Evolutionary conservation across 2,888 invertebrate genomes (phyloP), one percentile per base, ranked within the genome.

Genomic region (Acronicta psi): DNA sequence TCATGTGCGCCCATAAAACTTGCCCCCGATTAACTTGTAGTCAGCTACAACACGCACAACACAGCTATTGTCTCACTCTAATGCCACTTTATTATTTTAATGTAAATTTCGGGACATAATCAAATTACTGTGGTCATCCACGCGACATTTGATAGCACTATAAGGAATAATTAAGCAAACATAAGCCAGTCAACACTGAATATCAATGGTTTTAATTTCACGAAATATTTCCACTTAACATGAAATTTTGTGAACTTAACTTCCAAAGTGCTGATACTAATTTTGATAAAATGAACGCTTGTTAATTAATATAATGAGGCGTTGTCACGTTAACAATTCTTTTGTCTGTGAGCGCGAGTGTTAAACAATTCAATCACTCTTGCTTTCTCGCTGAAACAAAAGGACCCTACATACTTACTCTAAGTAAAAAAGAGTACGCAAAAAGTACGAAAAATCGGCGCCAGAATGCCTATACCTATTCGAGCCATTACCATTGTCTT

Each of bases 41-140:
- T 69, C 58, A 63, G 41, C 56, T 59, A 77, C 70, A 68, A 80
- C 85, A 84, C 83, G 82, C 71, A 84, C 69, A 74, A 74, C 59
- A 71, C 47, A 53, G 50, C 75, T 73, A 74, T 79, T 85, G 80
- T 85, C 81, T 72, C 76, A 54, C 61, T 61, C 59, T 78, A 73
- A 80, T 72, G 68, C 71, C 64, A 73, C 75, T 82, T 82, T 83
- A 84, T 85, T 82, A 81, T 85, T 86, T 79, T 75, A 82, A 79
- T 84, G 79, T 83, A 87, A 86, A 87, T 87, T 87, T 85, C 79
- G 82, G 84, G 77, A 84, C 80, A 80, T 82, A 81, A 85, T 84
- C 79, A 85, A 85, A 86, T 85, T 83, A 87, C 86, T 83, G 80
- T 79, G 73, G 77, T 78, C 81, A 80, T 84, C 83, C 86, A 84